Conservation (phyloP, 2,797 vertebrate species). For the Centropyge bicolor region DNA sequence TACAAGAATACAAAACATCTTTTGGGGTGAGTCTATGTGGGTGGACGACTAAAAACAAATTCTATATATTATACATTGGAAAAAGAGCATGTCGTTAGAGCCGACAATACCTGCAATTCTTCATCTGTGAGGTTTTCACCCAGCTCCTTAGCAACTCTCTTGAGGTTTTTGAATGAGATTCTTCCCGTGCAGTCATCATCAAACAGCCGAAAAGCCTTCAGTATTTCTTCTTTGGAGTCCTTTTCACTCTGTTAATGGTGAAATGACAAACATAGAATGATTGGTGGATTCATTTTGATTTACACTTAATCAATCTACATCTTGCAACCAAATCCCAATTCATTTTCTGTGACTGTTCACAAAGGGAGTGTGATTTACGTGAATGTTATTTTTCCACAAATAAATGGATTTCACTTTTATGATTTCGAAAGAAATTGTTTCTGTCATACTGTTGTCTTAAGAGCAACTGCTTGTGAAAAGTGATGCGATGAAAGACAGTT, state of each 20-base stretch:
- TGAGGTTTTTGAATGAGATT: conserved; percentile 96
- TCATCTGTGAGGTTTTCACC: conserved; percentile 95
- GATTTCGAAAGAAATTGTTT: background rate
- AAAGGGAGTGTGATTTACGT: background rate
- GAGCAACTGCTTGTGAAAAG: background rate
- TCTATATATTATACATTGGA: background rate
- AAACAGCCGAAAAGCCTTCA: conserved; percentile 95
- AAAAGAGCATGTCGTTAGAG: background rate
- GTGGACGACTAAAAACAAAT: background rate
- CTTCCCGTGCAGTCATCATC: conserved; percentile 94
- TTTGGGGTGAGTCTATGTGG: background rate
- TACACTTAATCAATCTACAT: background rate
- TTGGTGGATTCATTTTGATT: background rate
- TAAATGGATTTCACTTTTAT: background rate
- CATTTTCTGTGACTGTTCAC: background rate
- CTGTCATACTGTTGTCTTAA: background rate
- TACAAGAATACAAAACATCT: background rate
- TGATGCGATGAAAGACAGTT: background rate
- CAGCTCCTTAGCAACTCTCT: conserved; percentile 93
- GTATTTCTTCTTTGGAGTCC: conserved; percentile 94
- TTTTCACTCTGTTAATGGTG: conserved; percentile 88
- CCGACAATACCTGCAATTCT: conserved; percentile 89
- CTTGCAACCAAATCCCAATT: background rate
- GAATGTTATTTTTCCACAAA: background rate
- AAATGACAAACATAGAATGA: background rate